These are phyloP conservation scores for Echinops telfairi DNA, from an alignment of 2,113 vertebrate genomes.

Conservation along the genomic window DNA sequence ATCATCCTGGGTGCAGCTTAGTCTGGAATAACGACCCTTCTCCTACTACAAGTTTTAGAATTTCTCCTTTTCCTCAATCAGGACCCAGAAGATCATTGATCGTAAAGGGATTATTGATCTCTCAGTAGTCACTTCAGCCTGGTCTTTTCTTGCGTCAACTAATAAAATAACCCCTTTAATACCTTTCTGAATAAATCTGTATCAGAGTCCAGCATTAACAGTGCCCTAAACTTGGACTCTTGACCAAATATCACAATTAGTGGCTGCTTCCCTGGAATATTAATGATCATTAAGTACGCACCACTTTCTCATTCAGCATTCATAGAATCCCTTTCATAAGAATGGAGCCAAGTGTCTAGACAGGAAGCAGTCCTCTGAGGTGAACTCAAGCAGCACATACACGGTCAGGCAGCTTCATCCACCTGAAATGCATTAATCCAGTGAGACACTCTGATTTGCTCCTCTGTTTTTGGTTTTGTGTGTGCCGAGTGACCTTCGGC, in stretches of 20 bases:
- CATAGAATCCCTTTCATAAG: background rate
- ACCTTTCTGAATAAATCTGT: background rate
- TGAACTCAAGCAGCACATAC: background rate
- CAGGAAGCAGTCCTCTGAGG: background rate
- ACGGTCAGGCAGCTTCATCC: background rate
- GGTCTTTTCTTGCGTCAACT: background rate
- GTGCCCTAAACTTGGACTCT: background rate
- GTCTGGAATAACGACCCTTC: background rate
- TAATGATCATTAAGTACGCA: background rate
- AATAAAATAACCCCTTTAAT: background rate
- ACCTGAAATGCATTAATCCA: accelerated
- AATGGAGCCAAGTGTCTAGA: background rate
- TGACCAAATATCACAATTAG: background rate
- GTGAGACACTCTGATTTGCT: accelerated
- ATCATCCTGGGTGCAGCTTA: no score
- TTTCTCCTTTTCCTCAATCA: background rate
- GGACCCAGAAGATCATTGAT: background rate
- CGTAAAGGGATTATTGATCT: background rate
- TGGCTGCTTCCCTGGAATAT: background rate
- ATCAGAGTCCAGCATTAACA: background rate
- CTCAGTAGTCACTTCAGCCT: background rate
- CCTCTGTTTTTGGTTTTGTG: background rate
- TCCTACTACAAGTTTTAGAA: no score
- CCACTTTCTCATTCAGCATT: background rate
- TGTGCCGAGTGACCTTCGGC: background rate